Conservation (phyloP, 2,113 vertebrate species). For the Notarius quadriscutis region DNA sequence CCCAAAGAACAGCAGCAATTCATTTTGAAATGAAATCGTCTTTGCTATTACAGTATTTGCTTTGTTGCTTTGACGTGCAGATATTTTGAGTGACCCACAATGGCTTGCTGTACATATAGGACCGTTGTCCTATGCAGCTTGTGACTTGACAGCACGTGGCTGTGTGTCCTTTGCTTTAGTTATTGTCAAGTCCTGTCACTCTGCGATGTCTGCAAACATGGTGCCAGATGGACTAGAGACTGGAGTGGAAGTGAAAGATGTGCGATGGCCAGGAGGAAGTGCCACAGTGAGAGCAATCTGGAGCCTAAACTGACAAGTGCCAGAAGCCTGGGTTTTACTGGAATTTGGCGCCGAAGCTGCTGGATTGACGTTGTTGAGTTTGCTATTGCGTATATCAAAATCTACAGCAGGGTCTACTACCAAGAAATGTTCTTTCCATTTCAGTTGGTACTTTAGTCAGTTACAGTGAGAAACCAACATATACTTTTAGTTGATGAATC, state of each 20-base stretch:
- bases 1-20: background rate
- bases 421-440: background rate
- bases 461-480: background rate
- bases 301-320: constrained; percentile 1
- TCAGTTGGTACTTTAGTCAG: background rate
- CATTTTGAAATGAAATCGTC: background rate
- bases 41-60: background rate
- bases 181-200: constrained; percentile 16
- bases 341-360: background rate
- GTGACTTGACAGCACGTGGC: constrained; percentile 32
- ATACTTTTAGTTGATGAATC: background rate
- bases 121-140: background rate
- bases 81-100: constrained; percentile 10
- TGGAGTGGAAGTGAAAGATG: constrained; percentile 22
- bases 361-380: constrained; percentile 4
- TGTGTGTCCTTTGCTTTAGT: background rate
- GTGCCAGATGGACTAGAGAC: constrained; percentile 18
- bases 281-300: constrained; percentile 18
- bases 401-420: background rate
- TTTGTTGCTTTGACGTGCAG: background rate
- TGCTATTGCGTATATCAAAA: background rate
- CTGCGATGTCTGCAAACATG: constrained; percentile 11
- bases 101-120: background rate
- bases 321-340: constrained; percentile 12
- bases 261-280: constrained; percentile 21